Base-by-base conservation (phyloP, 2,113 vertebrate genomes). In the Chunga burmeisteri region DNA sequence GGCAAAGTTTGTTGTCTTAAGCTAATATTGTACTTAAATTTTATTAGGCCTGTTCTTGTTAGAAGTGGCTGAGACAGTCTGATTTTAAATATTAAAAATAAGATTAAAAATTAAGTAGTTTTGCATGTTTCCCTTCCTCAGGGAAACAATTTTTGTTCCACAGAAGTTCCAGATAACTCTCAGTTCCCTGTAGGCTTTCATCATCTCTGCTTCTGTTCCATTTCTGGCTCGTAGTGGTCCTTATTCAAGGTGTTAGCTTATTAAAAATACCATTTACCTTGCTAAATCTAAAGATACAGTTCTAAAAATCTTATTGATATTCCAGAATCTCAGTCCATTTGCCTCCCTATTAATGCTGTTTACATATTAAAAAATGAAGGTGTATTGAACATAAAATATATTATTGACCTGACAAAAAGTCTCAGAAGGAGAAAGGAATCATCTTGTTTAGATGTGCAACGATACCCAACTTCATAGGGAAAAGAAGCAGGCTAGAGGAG, bases 41-140 rank as follows among this genome's bases (percentile, higher is more conserved):
- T 20, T 67, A 79, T 86, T 81, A 91, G 77, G 32, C 20, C 29
- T 72, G 47, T 34, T 74, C 59, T 72, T 5, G 1, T 92, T 89
- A 71, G 42, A 83, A 91, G 55, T 46, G 27, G 11, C 80, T 94
- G 93, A 92, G 82, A 27, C 32, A 78, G 67, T 38, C 73, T 75
- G 62, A 55, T 66, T 92, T 93, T 74, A 94, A 95, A 93, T 84
- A 93, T 97, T 91, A 75, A 96, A 96, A 89, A n/a, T 62, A 42
- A 56, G 73, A 79, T 96, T 22, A 95, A 96, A 96, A 87, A 74
- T 89, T 86, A 63, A 84, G 68, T 44, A 59, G 26, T 49, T 91
- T 81, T 87, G 30, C 81, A 68, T 93, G 65, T 91, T 93, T 91
- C 32, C 20, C 27, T 85, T 93, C 74, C 81, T 79, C 47, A 26